phyloP scores from a whole-genome alignment of 37 sponge, comb jelly and placozoan species.

The Agelas oroides region DNA sequence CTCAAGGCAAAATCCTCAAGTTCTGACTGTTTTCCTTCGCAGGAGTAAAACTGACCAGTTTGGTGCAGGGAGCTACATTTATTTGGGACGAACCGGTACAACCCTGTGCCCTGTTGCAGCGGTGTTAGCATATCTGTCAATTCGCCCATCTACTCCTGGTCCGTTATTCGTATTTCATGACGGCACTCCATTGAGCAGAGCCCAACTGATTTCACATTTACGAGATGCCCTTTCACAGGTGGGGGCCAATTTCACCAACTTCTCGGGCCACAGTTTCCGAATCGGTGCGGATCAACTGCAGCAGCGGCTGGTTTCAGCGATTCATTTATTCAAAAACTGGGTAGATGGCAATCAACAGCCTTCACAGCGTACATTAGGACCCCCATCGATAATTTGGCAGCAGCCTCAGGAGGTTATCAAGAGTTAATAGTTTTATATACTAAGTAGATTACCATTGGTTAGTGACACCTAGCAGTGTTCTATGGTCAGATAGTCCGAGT shows the following conservation, averaged over 20 bases:
- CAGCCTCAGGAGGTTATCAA: too few relatives aligned
- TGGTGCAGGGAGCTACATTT: background rate
- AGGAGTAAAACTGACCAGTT: background rate
- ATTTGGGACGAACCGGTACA: conserved; percentile 1
- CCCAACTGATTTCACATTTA: background rate
- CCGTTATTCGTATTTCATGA: background rate
- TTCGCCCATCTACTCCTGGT: conserved; percentile 1
- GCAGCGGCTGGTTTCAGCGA: background rate
- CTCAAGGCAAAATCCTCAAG: too few relatives aligned
- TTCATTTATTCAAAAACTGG: background rate
- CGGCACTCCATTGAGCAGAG: background rate
- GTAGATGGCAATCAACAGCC: background rate
- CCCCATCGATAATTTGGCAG: background rate
- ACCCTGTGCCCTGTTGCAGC: background rate
- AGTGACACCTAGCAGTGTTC: too few relatives aligned
- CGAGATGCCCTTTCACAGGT: background rate
- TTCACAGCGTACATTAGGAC: background rate
- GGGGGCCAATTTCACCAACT: background rate
- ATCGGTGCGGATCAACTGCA: too few relatives aligned
- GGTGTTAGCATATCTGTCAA: background rate
- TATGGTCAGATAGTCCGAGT: too few relatives aligned
- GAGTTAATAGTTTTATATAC: too few relatives aligned
- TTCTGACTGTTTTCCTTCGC: background rate
- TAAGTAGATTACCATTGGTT: too few relatives aligned
- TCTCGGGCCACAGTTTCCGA: conserved; percentile 7